These are phyloP conservation scores for Dryas iulia DNA, from an alignment of 1,140 invertebrate species.

Conservation along the genomic window DNA sequence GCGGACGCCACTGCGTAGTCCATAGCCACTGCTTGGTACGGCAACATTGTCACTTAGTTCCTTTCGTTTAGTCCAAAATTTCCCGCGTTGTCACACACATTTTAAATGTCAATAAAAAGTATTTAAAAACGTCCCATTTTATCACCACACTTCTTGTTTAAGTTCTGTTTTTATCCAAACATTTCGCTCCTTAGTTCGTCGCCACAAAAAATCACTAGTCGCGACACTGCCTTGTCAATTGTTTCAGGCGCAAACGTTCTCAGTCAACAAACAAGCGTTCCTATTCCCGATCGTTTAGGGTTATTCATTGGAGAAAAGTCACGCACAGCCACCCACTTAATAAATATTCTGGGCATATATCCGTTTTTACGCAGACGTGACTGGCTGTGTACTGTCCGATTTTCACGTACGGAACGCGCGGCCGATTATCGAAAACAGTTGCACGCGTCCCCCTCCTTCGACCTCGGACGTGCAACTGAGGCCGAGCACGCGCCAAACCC, in stretches of 20 bases:
- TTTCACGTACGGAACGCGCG: conserved; percentile 78
- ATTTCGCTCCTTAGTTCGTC: conserved; percentile 27
- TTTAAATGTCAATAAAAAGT: conserved; percentile 31
- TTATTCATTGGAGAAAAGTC: conserved; percentile 75
- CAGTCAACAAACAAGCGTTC: conserved; percentile 68
- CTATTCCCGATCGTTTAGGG: conserved; percentile 72
- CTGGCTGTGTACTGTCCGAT: conserved; percentile 72
- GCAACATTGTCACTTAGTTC: conserved; percentile 85
- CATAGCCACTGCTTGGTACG: conserved; percentile 93
- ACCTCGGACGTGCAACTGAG: conserved; percentile 77
- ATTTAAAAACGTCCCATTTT: conserved; percentile 26
- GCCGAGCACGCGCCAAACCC: conserved; percentile 71
- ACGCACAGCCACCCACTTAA: conserved; percentile 79
- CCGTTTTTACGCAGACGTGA: conserved; percentile 79
- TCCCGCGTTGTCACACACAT: conserved; percentile 50
- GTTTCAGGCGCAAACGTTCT: conserved; percentile 55
- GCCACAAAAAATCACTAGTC: conserved; percentile 36
- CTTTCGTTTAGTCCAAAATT: conserved; percentile 45
- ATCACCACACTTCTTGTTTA: conserved; percentile 18
- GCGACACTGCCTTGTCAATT: conserved; percentile 22
- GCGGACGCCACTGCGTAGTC: conserved; percentile 88
- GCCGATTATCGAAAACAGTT: conserved; percentile 79
- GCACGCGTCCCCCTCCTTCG: conserved; percentile 75
- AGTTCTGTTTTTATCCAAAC: conserved; percentile 16
- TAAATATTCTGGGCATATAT: conserved; percentile 80